Evolutionary conservation across 2,113 vertebrate genomes (phyloP).

Genomic region (Neotoma lepida): DNA sequence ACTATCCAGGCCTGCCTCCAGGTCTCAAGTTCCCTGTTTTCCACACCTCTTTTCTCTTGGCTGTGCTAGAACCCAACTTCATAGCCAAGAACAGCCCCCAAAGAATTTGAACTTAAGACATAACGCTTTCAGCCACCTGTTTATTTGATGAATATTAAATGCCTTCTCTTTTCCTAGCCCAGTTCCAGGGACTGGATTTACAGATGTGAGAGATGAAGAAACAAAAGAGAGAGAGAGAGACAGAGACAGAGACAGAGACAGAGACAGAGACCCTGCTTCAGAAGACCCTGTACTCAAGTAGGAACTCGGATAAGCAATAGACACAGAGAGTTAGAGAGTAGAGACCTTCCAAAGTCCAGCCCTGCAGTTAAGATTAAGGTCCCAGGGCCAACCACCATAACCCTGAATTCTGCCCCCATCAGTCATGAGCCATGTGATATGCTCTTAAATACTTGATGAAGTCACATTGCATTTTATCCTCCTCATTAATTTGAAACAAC

Average conservation of each 20-base stretch:
- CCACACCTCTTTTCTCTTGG: background rate
- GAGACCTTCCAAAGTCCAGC: background rate
- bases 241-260: no score
- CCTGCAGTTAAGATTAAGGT: background rate
- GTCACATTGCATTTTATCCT: background rate
- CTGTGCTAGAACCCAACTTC: background rate
- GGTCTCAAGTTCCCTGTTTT: background rate
- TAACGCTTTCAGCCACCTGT: background rate
- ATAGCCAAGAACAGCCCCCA: background rate
- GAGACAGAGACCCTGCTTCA: background rate
- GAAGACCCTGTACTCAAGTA: background rate
- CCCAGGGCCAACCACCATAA: background rate
- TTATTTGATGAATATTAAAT: background rate
- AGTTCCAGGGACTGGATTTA: background rate
- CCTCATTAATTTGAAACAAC: background rate
- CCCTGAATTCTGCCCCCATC: background rate
- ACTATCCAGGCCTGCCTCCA: background rate
- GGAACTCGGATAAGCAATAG: background rate
- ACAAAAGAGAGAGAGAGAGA: no score
- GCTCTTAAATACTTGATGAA: background rate
- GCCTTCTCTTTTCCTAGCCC: background rate
- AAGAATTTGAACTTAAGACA: background rate
- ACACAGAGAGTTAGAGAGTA: background rate
- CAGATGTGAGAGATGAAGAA: background rate
- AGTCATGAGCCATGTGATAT: background rate